Evolutionary conservation across 2,113 vertebrate species (phyloP).

Genomic region (Ailurus styani): DNA sequence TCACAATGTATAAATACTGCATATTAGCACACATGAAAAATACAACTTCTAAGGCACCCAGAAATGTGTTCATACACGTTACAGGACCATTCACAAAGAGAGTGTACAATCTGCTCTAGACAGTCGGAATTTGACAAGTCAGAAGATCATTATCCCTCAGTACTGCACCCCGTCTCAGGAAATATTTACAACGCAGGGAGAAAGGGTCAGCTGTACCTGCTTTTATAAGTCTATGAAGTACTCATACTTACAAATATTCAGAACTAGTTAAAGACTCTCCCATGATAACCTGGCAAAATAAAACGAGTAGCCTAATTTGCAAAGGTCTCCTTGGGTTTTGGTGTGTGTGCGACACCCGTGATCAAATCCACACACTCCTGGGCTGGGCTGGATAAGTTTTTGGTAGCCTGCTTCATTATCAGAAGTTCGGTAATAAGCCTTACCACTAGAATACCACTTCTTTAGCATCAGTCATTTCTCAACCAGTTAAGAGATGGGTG

Average conservation of each 20-base stretch:
- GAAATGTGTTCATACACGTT: constrained; percentile 91
- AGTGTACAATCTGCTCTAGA: constrained; percentile 86
- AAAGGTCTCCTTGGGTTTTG: constrained; percentile 79
- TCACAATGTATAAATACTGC: constrained; percentile 91
- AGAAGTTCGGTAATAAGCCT: constrained; percentile 87
- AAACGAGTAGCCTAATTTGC: constrained; percentile 80
- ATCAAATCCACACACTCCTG: constrained; percentile 77
- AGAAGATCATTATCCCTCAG: constrained; percentile 81
- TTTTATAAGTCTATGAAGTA: constrained; percentile 81
- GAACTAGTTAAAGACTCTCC: constrained; percentile 82
- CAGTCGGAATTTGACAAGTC: constrained; percentile 85
- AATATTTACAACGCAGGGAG: constrained; percentile 84
- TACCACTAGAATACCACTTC: constrained; percentile 81
- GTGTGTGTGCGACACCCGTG: constrained; percentile 78
- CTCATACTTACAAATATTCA: constrained; percentile 83
- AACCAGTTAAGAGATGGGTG: constrained; percentile 54
- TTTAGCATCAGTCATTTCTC: constrained; percentile 72
- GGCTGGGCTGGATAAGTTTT: constrained; percentile 79
- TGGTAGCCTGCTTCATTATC: constrained; percentile 84
- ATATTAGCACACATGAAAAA: constrained; percentile 93
- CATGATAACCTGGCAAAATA: constrained; percentile 80
- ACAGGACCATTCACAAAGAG: constrained; percentile 85
- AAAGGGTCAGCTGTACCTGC: constrained; percentile 81
- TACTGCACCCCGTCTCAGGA: constrained; percentile 81
- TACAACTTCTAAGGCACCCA: constrained; percentile 94